Percentiles rank a stretch among this genome's conserved stretches.
Evolutionary conservation across 2,888 invertebrate genomes (phyloP).

Genomic region (Lepidochrysops patricia): DNA sequence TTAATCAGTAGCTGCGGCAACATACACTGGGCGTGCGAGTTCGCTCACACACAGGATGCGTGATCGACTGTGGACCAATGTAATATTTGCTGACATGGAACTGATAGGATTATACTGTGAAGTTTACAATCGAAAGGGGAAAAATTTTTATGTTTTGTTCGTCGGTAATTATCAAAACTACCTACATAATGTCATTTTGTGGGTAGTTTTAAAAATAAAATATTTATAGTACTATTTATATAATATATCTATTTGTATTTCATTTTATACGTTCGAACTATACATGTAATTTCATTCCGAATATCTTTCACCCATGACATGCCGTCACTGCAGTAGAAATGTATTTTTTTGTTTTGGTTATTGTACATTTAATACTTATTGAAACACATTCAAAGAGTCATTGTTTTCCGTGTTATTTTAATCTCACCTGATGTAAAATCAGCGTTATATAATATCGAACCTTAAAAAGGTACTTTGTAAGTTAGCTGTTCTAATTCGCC

Average conservation of each 20-base stretch:
- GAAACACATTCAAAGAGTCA: too few species aligned
- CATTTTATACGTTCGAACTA: background rate
- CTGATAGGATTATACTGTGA: background rate
- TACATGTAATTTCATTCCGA: background rate
- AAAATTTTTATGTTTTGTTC: too few species aligned
- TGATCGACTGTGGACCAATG: constrained; percentile 30
- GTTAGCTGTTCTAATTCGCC: background rate
- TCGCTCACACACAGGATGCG: constrained; percentile 23
- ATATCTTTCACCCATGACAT: background rate
- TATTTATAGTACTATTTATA: background rate
- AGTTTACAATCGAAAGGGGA: background rate
- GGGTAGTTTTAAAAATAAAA: background rate
- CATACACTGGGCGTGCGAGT: constrained; percentile 65
- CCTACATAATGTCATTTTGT: background rate
- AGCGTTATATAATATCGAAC: background rate
- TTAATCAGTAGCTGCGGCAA: constrained; percentile 80
- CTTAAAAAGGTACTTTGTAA: background rate
- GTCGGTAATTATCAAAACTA: too few species aligned
- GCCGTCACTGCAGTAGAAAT: background rate
- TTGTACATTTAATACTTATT: background rate
- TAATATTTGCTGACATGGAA: background rate
- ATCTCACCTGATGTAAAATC: background rate
- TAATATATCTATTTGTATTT: background rate
- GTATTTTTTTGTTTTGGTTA: background rate
- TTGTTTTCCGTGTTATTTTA: too few species aligned